phyloP scores from a whole-genome alignment of 2,888 invertebrate species.

The Elysia crispata region DNA sequence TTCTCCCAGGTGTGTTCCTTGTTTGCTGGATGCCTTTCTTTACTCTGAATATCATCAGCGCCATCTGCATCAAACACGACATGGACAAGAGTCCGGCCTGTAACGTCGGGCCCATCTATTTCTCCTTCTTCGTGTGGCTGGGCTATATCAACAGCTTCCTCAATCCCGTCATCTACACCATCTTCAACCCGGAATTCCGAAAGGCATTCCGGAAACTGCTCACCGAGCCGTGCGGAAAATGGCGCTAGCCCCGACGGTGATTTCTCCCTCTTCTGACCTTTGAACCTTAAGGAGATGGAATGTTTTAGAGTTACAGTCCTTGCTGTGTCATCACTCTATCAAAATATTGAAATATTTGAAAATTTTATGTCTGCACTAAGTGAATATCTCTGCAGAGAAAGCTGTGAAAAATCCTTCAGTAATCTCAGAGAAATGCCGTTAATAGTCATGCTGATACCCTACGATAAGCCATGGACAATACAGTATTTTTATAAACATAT shows the following conservation, averaged over 20 bases:
- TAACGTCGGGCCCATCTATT: conserved; percentile 68
- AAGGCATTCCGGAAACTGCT: conserved; percentile 98
- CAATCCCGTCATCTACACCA: conserved; percentile 84
- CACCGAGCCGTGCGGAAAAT: conserved; percentile 57
- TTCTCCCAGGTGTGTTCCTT: conserved; percentile 92
- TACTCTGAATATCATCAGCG: conserved; percentile 97
- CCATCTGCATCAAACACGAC: conserved; percentile 88
- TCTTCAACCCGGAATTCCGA: conserved; percentile 87
- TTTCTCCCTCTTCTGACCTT: too few species aligned
- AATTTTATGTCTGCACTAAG: too few species aligned
- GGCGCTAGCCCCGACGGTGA: neutral
- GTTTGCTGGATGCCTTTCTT: conserved; percentile 99
- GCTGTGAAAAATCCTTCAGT: too few species aligned
- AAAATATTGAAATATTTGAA: too few species aligned
- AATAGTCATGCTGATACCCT: too few species aligned
- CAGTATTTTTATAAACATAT: too few species aligned
- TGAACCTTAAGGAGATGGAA: too few species aligned
- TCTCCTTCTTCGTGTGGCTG: conserved; percentile 90
- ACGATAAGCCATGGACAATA: too few species aligned
- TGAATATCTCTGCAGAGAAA: too few species aligned
- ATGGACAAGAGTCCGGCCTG: conserved; percentile 84
- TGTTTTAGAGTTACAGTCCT: too few species aligned
- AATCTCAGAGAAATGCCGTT: too few species aligned
- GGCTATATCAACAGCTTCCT: conserved; percentile 94
- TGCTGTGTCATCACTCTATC: too few species aligned